Base-by-base conservation (phyloP, 2,888 invertebrate genomes). In the Rhyacophila evoluta region DNA sequence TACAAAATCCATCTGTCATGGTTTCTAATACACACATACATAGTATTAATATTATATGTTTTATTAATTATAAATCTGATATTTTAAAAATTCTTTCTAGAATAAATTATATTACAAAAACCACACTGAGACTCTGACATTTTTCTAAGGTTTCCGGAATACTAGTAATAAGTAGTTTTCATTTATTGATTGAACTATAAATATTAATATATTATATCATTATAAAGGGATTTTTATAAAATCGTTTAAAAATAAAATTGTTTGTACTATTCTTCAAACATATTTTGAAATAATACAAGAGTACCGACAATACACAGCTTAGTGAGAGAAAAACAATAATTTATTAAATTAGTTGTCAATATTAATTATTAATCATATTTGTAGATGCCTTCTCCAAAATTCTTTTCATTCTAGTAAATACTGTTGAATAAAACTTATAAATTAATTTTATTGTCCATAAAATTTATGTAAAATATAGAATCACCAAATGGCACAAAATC, bases 51-150 rank as follows among this genome's bases (percentile, higher is more conserved):
- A 55, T 19, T 4, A 55, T 19, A 55, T 55, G 19, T 25, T 1
- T 55, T 6, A 33, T 33, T 33, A 33, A 33, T 33, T 8, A 25
- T 55, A 55, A 6, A 38, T 55, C 19, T 55, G 55, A 6, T 55
- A 55, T 55, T 25, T 25, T 19, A 19, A 19, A 55, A 55, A 55
- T 55, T 55, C 55, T 19, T 1, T 19, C 55, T 55, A 55, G 55
- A 55, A 55, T 55, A 55, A 55, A 55, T 55, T 55, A 55, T 55
- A 55, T 55, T 55, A 55, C 55, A 55, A 55, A 33, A 55, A 55
- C 19, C 15, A 25, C 19, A 19, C 19, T 15, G 55, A 55, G 19
- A 55, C 10, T 19, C 19, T 55, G 1, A 55, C 19, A 55, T 8
- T 55, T 55, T 19, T 55, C 55, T 19, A 55, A 25, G 55, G 15